phyloP scores from a whole-genome alignment of 2,797 vertebrate genomes.

The Esox masquinongy region DNA sequence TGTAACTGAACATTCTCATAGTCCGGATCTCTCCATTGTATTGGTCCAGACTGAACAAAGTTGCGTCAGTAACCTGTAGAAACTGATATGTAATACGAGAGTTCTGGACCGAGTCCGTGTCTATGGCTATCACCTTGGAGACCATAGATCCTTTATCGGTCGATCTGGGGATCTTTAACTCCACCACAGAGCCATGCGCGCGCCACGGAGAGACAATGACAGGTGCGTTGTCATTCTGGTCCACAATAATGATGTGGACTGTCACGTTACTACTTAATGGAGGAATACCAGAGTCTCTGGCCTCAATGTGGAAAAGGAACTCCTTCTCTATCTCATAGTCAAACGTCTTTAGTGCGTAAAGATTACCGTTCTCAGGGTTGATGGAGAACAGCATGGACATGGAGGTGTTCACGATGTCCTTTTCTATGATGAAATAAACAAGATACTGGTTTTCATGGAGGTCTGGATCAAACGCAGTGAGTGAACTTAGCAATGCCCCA shows the following conservation, averaged over 20 bases:
- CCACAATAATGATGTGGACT: slow-evolving; percentile 39
- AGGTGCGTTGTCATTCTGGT: slow-evolving; percentile 48
- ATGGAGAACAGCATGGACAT: slow-evolving; percentile 48
- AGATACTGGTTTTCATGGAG: slow-evolving; percentile 53
- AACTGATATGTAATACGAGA: slow-evolving; percentile 38
- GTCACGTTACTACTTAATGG: slow-evolving; percentile 37
- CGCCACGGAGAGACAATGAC: slow-evolving; percentile 42
- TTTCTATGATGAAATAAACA: slow-evolving; percentile 51
- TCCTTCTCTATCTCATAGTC: slow-evolving; percentile 51
- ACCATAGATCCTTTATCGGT: slow-evolving; percentile 36
- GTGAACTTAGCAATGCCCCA: slow-evolving; percentile 34
- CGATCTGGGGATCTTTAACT: slow-evolving; percentile 36
- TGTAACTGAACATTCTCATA: slow-evolving; percentile 40
- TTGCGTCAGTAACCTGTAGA: slow-evolving; percentile 25
- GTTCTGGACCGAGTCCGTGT: slow-evolving; percentile 39
- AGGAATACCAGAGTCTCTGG: slow-evolving; percentile 34
- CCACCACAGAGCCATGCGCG: slow-evolving; percentile 27
- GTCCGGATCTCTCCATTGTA: slow-evolving; percentile 42
- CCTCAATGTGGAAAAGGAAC: slow-evolving; percentile 46
- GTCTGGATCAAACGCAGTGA: slow-evolving; percentile 51
- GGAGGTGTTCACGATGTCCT: slow-evolving; percentile 33
- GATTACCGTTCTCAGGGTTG: slow-evolving; percentile 46
- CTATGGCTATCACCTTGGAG: slow-evolving; percentile 39
- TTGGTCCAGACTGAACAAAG: slow-evolving; percentile 40
- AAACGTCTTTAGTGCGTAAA: slow-evolving; percentile 51